A percentile compares a stretch with the other conserved stretches of the same genome.
These are phyloP conservation scores for Ornithoptera alexandrae DNA, from an alignment of 2,888 invertebrate species.

Conservation along the genomic window DNA sequence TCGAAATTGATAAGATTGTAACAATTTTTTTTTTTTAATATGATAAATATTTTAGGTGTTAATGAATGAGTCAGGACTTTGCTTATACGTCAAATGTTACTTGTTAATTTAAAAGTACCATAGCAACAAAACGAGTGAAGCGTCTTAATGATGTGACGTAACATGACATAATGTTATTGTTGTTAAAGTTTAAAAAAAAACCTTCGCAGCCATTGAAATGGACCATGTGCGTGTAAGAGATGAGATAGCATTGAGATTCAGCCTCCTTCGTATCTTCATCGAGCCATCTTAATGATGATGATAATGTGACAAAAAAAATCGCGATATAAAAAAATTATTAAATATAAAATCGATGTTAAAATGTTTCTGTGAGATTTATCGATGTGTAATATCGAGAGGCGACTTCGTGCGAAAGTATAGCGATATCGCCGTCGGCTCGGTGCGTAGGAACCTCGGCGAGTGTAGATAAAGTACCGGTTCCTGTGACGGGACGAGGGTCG, in stretches of 20 bases:
- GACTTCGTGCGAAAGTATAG: conserved; percentile 12
- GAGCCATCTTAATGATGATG: conserved; percentile 10
- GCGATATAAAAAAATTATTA: not conserved
- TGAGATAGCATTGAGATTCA: conserved; percentile 62
- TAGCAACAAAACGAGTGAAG: conserved; percentile 17
- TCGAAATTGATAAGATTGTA: too few relatives aligned
- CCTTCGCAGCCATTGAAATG: conserved; percentile 51
- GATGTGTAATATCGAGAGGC: not conserved
- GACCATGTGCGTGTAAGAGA: conserved; percentile 58
- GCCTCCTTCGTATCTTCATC: conserved; percentile 53
- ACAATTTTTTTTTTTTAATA: not conserved
- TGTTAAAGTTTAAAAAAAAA: conserved; percentile 54
- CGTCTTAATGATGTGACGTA: conserved; percentile 46
- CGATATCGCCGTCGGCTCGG: conserved; percentile 33
- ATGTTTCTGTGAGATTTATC: too few relatives aligned
- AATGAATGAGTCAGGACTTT: not conserved
- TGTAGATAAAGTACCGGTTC: conserved; percentile 53
- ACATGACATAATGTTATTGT: conserved; percentile 71
- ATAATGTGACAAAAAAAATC: not conserved
- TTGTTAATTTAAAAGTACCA: not conserved
- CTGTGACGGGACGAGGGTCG: conserved; percentile 36
- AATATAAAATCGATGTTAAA: not conserved
- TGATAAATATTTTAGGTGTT: not conserved
- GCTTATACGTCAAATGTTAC: not conserved
- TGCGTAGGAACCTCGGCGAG: conserved; percentile 38